Conservation (phyloP, 1,140 invertebrate genomes). For the Lordiphosa collinella region DNA sequence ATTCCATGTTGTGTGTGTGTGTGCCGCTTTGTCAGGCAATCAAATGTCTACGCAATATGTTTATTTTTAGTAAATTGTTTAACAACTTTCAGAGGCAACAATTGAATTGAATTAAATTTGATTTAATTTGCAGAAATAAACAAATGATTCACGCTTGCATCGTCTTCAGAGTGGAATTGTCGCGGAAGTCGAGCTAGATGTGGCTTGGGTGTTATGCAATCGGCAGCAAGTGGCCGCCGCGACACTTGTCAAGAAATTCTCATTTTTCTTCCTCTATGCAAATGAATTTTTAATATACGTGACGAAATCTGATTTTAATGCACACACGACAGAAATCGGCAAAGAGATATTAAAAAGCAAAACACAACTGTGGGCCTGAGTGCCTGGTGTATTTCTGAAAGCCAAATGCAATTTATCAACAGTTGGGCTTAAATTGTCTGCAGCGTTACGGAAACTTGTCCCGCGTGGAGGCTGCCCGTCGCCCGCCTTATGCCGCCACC, state of each 20-base stretch:
- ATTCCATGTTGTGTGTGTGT: too few species aligned
- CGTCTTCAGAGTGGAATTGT: conserved; percentile 16
- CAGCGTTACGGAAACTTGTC: conserved; percentile 65
- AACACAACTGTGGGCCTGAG: too few species aligned
- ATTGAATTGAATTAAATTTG: conserved; percentile 1
- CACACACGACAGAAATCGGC: conserved; percentile 21
- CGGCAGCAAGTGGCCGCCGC: conserved; percentile 51
- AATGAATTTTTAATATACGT: conserved; percentile 71
- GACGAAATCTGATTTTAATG: conserved; percentile 74
- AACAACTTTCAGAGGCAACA: conserved; percentile 45
- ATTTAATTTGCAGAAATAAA: conserved; percentile 19
- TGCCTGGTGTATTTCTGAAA: conserved; percentile 27
- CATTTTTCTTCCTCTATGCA: conserved; percentile 13
- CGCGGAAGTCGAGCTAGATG: conserved; percentile 34
- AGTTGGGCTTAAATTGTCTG: conserved; percentile 75
- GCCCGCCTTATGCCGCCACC: neutral
- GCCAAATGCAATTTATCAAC: conserved; percentile 75
- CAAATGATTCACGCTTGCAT: conserved; percentile 25
- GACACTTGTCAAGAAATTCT: conserved; percentile 46
- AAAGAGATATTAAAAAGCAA: conserved; percentile 3
- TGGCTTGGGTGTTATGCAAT: conserved; percentile 49
- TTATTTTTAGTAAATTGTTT: conserved; percentile 76
- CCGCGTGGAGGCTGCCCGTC: conserved; percentile 47
- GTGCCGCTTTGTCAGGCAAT: conserved; percentile 18
- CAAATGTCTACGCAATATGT: conserved; percentile 61